Evolutionary conservation across 2,113 vertebrate genomes (phyloP), one percentile per base, ranked within the genome.

Genomic region (Tachysurus vachellii): DNA sequence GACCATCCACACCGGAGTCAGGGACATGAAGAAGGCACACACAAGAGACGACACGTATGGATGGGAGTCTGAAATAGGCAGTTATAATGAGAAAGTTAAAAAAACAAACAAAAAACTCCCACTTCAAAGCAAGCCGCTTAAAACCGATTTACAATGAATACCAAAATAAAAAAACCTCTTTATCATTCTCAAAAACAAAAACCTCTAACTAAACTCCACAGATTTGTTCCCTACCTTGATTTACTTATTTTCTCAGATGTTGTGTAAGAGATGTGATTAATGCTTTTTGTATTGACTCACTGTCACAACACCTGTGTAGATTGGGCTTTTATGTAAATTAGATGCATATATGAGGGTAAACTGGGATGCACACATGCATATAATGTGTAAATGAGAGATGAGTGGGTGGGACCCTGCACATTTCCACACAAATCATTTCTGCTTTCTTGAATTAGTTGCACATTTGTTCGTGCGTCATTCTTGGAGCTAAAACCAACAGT

Each of bases 1-100:
- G 92, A 99, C 94, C 90, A 99, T 97, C 97, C 97, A 99, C 90
- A 99, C 94, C 0, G 98, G 98, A 89, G 98, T 99, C 75, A 99
- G 93, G 93, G 94, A 96, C 96, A 99, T 95, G 94, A 99, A 99
- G 95, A 98, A 96, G 91, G 95, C 95, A 94, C 98, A 98, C 88
- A 99, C 97, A 94, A 99, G 91, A 4, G 96, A 97, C 19, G 97
- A 97, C 92, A 99, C 93, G 62, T 98, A 98, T 2, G 95, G 96
- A 87, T 97, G 97, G 0, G 95, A 93, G 91, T 97, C 97, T 99
- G 91, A 16, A 68, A 84, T 16, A 86, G 21, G 71, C 0, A 57
- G 17, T 62, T 7, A 77, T 1, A 50, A 81, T 71, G 14, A 59
- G 36, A 23, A n/a, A 9, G 6, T 76, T 0, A 62, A 50, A 36